phyloP scores from a whole-genome alignment of 2,113 vertebrate species.

The Neotoma lepida region DNA sequence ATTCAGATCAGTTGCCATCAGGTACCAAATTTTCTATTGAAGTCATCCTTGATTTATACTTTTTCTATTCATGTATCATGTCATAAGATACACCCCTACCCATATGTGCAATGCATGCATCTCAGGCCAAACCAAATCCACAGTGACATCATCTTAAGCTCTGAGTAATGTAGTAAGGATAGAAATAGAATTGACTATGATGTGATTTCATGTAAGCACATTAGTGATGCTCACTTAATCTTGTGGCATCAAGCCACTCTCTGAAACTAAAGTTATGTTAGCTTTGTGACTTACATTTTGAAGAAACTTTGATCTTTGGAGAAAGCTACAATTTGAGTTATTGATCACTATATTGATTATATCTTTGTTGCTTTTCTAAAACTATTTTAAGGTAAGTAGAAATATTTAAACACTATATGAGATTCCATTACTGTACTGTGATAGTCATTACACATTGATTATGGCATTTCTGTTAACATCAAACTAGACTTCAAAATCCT shows the following conservation, averaged over 20 bases:
- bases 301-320: conserved; percentile 16
- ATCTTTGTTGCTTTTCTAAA: conserved; percentile 2
- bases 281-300: conserved; percentile 36
- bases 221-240: conserved; percentile 71
- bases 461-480: background rate
- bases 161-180: conserved; percentile 58
- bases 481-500: background rate
- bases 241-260: conserved; percentile 43
- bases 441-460: background rate
- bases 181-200: conserved; percentile 57
- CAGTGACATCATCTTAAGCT: conserved; percentile 61
- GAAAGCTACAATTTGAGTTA: background rate
- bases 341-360: background rate
- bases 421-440: background rate
- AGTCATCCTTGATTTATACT: conserved; percentile 29
- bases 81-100: background rate
- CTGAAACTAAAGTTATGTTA: conserved; percentile 18
- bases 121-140: background rate
- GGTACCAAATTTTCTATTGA: conserved; percentile 24
- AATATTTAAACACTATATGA: background rate
- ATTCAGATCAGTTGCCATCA: conserved; percentile 8
- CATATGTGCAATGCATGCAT: background rate
- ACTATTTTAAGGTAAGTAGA: background rate
- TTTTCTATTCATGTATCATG: background rate
- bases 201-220: conserved; percentile 39